A percentile compares a stretch with the other conserved stretches of the same genome.
Conservation (phyloP, 2,797 vertebrate genomes). For the Kryptolebias ocellatus region DNA sequence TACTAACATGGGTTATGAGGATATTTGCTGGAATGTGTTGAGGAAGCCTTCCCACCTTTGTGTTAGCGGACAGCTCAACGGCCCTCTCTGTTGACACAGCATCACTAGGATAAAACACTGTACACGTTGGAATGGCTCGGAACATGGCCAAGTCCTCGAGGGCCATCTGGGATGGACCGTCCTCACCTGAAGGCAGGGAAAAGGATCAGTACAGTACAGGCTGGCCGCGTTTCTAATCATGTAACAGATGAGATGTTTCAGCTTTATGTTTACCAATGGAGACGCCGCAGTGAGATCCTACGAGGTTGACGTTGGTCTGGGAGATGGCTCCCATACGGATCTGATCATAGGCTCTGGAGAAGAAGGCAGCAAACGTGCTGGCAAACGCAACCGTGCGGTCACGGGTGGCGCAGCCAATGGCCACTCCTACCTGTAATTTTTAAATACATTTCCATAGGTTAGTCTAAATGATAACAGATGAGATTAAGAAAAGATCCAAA, state of each 20-base stretch:
- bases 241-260: accelerated
- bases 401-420: conserved; percentile 86
- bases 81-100: conserved; percentile 86
- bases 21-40: not conserved
- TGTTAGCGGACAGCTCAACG: conserved; percentile 86
- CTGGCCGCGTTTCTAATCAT: not conserved
- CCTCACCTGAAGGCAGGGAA: conserved; percentile 79
- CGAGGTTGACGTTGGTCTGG: conserved; percentile 86
- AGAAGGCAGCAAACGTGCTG: conserved; percentile 88
- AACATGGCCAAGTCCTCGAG: conserved; percentile 93
- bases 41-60: conserved; percentile 73
- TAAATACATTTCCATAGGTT: conserved; percentile 6
- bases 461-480: conserved; percentile 1
- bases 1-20: not conserved
- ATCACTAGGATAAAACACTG: conserved; percentile 91
- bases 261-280: conserved; percentile 84
- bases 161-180: conserved; percentile 91
- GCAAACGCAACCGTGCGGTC: conserved; percentile 85
- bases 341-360: conserved; percentile 88
- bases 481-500: not conserved
- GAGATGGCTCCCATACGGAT: conserved; percentile 89
- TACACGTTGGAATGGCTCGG: conserved; percentile 87
- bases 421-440: conserved; percentile 84
- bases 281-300: conserved; percentile 89
- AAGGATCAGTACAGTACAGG: no score